These are phyloP conservation scores for Geodia barretti DNA, from an alignment of 37 sponge, comb jelly and placozoan genomes.

Conservation along the genomic window DNA sequence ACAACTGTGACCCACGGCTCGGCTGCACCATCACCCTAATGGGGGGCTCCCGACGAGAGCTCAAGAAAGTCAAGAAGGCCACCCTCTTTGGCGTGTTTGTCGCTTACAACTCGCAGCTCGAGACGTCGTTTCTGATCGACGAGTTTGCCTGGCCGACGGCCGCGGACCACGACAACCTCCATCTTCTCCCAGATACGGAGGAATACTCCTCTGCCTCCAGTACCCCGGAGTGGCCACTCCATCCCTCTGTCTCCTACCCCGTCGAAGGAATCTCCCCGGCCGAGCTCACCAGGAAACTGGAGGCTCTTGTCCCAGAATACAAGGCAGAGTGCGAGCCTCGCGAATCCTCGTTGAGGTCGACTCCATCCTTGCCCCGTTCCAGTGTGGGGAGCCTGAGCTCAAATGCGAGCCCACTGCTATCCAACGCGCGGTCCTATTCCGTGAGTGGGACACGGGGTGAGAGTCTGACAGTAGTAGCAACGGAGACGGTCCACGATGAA, in stretches of 20 bases:
- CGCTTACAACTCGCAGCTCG: constrained; percentile 78
- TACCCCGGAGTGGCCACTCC: constrained; percentile 50
- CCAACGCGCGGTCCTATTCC: background rate
- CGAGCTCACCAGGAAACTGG: constrained; percentile 11
- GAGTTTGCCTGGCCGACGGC: constrained; percentile 60
- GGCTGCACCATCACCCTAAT: constrained; percentile 84
- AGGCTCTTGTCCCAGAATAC: background rate
- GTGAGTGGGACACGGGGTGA: background rate
- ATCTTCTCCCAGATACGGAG: constrained; percentile 3
- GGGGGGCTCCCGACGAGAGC: constrained; percentile 64
- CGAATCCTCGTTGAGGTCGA: background rate
- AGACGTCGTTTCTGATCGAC: constrained; percentile 71
- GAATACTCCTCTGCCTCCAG: constrained; percentile 19
- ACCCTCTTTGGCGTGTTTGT: constrained; percentile 66
- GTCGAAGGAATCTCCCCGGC: constrained; percentile 1
- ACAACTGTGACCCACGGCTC: constrained; percentile 68
- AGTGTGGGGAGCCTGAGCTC: background rate
- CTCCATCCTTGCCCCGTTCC: background rate
- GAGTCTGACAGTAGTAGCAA: background rate
- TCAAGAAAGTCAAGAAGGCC: constrained; percentile 87
- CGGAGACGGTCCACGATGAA: no score
- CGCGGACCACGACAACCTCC: constrained; percentile 1
- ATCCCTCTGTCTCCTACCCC: constrained; percentile 28
- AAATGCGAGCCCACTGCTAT: background rate
- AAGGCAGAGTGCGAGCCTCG: background rate